Evolutionary conservation across 2,113 vertebrate species (phyloP).

Genomic region (Halcyon senegalensis): DNA sequence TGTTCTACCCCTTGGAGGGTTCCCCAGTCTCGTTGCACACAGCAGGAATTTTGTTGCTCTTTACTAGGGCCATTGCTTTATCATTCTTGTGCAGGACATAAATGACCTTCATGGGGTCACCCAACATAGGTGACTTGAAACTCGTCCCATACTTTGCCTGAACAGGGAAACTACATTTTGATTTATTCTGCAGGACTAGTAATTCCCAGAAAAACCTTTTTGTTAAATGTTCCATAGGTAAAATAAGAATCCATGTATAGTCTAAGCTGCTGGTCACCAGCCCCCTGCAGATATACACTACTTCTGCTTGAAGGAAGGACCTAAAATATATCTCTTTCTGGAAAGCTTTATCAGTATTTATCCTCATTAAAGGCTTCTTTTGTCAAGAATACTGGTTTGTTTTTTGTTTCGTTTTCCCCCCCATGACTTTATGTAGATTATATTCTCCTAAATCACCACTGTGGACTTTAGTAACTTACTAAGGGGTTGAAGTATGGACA

Average conservation of each 20-base stretch:
- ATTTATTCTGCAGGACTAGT: not conserved
- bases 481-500: not conserved
- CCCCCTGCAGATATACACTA: not conserved
- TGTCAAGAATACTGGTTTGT: not conserved
- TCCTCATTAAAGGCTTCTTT: not conserved
- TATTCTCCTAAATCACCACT: not conserved
- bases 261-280: not conserved
- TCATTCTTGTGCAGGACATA: not conserved
- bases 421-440: not conserved
- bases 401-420: not conserved
- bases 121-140: not conserved
- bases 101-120: not conserved
- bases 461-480: not conserved
- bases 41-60: not conserved
- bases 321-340: not conserved
- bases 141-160: fast-evolving
- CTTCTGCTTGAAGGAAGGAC: not conserved
- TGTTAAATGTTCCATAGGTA: not conserved
- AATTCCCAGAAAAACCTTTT: not conserved
- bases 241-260: not conserved
- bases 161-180: not conserved
- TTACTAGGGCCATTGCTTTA: not conserved
- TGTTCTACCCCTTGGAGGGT: not conserved
- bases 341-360: not conserved
- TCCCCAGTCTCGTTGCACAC: not conserved